A percentile compares a stretch with the other conserved stretches of the same genome.
These are phyloP conservation scores for Cuculus canorus DNA, from an alignment of 2,797 vertebrate genomes.

Conservation along the genomic window DNA sequence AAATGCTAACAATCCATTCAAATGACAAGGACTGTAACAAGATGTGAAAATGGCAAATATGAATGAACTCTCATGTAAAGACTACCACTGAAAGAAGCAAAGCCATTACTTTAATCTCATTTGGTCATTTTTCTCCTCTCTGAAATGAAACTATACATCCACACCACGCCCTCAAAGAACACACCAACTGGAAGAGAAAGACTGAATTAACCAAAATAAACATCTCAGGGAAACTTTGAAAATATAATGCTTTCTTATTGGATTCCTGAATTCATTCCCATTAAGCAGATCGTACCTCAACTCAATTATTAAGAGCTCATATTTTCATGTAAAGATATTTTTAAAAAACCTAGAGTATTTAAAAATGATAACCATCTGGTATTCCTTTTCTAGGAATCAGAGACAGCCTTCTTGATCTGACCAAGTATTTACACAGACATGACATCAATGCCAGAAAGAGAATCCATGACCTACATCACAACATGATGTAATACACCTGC, in stretches of 20 bases:
- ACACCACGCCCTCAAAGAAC: background rate
- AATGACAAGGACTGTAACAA: background rate
- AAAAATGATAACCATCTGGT: background rate
- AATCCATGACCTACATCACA: background rate
- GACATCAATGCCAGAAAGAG: background rate
- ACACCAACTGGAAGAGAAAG: background rate
- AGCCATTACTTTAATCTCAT: background rate
- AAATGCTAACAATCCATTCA: background rate
- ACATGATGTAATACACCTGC: background rate
- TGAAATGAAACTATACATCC: background rate
- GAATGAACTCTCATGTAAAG: background rate
- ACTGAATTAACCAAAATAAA: background rate
- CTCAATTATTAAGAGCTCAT: background rate
- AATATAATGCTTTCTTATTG: background rate
- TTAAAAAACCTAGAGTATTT: background rate
- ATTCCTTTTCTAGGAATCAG: background rate
- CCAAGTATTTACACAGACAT: background rate
- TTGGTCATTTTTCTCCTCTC: background rate
- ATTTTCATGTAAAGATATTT: background rate
- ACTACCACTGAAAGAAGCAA: background rate
- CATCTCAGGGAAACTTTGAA: background rate
- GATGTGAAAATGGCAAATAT: conserved; percentile 15
- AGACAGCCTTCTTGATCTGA: background rate
- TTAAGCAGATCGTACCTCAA: background rate
- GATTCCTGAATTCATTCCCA: background rate